Evolutionary conservation across 2,888 invertebrate genomes (phyloP), one percentile per base, ranked within the genome.

Genomic region (Diloba caeruleocephala): DNA sequence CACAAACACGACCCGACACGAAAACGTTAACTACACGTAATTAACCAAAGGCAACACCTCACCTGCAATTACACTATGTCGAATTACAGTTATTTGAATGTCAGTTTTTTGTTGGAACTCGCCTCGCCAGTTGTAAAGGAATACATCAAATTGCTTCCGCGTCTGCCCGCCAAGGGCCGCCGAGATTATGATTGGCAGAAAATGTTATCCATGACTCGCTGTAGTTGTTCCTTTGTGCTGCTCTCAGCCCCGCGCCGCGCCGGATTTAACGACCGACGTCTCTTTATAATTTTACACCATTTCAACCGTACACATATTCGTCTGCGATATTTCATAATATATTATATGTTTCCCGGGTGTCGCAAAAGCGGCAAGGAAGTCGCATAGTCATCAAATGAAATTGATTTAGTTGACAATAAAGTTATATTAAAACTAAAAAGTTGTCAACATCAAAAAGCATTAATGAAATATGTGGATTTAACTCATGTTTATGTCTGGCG

Each of bases 71-170:
- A 52, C 36, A 37, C 12, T 36, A 7, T 39, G 28, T 36, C 34
- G 28, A 52, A 51, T 48, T 51, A 55, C 32, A 12, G 42, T 55
- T 53, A 61, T 68, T 52, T 56, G 33, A 37, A 41, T 46, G 36
- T 37, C 13, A 45, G 26, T 63, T 67, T 72, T 74, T 36, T 17
- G 2, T 26, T 31, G n/a, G 23, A 39, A 43, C 49, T 62, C 45
- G 52, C 58, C 65, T 68, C 50, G 71, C 56, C 14, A 51, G 61
- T 68, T 51, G 49, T 51, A 32, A 50, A 61, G 57, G 52, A 57
- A 51, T 48, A 55, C 43, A 38, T 33, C 13, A 51, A 66, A 57
- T 59, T 34, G 52, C 52, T 78, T 79, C 79, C 79, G 77, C 55
- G 63, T 71, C 53, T 15, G 28, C 34, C 33, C 29, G 31, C 55